phyloP scores from a whole-genome alignment of 2,888 invertebrate genomes.

The Lydus trimaculatus region DNA sequence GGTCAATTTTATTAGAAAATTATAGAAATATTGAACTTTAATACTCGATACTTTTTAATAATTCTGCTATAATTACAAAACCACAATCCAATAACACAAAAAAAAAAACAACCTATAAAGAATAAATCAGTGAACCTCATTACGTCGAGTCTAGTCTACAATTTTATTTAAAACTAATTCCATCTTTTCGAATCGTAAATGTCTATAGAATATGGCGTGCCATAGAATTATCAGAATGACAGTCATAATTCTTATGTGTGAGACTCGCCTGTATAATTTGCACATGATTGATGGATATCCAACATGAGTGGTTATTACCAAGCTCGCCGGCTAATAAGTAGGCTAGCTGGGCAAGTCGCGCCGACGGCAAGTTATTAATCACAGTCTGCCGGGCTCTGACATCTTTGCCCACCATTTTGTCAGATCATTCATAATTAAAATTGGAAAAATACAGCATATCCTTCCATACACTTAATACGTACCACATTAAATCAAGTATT shows the following conservation, averaged over 20 bases:
- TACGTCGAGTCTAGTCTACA: neutral
- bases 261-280: constrained; percentile 57
- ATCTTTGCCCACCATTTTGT: constrained; percentile 57
- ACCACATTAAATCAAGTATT: neutral
- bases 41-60: neutral
- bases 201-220: constrained; percentile 45
- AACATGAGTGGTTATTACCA: constrained; percentile 57
- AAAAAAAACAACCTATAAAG: neutral
- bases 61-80: neutral
- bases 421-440: constrained; percentile 57
- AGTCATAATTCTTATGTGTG: constrained; percentile 59
- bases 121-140: constrained; percentile 7
- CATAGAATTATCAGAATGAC: constrained; percentile 57
- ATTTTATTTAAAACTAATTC: constrained; percentile 4
- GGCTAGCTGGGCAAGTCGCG: constrained; percentile 50
- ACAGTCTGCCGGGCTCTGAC: constrained; percentile 52
- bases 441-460: constrained; percentile 17
- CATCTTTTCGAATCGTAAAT: constrained; percentile 16
- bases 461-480: neutral
- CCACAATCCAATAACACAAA: neutral
- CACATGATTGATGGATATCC: constrained; percentile 58
- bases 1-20: neutral
- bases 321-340: constrained; percentile 53
- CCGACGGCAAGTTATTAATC: constrained; percentile 54
- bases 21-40: neutral